phyloP scores from a whole-genome alignment of 2,797 vertebrate genomes.

The Semaprochilodus insignis region DNA sequence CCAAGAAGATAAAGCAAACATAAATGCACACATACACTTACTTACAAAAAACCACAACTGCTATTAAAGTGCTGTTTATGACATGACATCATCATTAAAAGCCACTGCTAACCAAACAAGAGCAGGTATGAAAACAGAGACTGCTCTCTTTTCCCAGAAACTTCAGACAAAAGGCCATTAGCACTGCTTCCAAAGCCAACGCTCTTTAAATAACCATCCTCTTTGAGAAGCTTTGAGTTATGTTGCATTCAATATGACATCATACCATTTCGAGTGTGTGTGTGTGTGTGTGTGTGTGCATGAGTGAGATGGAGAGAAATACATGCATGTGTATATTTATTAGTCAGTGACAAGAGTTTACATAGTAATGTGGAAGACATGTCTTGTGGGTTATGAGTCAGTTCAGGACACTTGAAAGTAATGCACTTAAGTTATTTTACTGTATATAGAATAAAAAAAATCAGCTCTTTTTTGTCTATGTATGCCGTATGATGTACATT shows the following conservation, averaged over 20 bases:
- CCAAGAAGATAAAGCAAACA: conserved; percentile 46
- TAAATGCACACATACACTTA: conserved; percentile 45
- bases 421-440: background rate
- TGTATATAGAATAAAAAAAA: too few relatives aligned
- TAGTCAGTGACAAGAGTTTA: background rate
- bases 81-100: conserved; percentile 42
- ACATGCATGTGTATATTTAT: background rate
- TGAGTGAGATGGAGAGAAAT: background rate
- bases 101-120: conserved; percentile 37
- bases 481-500: too few relatives aligned
- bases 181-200: background rate
- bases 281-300: too few relatives aligned
- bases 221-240: background rate
- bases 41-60: conserved; percentile 29
- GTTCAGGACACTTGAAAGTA: background rate
- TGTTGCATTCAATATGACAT: conserved; percentile 22
- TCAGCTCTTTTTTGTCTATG: background rate
- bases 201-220: conserved; percentile 25
- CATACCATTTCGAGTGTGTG: background rate
- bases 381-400: background rate
- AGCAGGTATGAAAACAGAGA: conserved; percentile 43
- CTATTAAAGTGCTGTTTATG: conserved; percentile 40
- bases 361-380: conserved; percentile 11
- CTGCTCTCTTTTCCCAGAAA: conserved; percentile 35
- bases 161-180: conserved; percentile 1